These are phyloP conservation scores for Drosophila setosimentum DNA, from an alignment of 2,888 invertebrate species.

Conservation along the genomic window DNA sequence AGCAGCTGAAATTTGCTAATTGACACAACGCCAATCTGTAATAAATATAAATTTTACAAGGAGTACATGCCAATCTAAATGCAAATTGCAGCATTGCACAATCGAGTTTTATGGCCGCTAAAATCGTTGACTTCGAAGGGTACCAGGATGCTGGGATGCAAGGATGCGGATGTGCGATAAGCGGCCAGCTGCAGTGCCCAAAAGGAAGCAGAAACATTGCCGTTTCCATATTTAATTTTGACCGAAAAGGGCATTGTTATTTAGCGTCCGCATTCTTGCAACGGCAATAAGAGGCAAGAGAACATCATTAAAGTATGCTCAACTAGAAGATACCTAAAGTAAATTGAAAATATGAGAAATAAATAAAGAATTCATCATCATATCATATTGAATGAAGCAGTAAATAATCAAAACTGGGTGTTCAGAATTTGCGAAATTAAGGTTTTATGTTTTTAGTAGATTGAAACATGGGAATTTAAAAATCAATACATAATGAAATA, in stretches of 20 bases:
- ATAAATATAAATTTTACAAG: slow-evolving; percentile 20
- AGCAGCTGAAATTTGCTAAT: slow-evolving; percentile 41
- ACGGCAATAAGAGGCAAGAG: slow-evolving; percentile 8
- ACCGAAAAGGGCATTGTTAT: slow-evolving; percentile 41
- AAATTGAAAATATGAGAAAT: not conserved
- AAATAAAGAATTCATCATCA: not conserved
- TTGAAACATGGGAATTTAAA: not conserved
- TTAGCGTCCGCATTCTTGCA: slow-evolving; percentile 26
- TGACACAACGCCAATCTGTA: slow-evolving; percentile 31
- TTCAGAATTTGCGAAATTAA: not conserved
- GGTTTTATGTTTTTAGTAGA: no score
- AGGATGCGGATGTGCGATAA: slow-evolving; percentile 38
- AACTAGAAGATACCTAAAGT: slow-evolving; percentile 1
- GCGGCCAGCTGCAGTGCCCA: slow-evolving; percentile 22
- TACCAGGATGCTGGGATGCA: slow-evolving; percentile 14
- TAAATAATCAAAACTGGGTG: not conserved
- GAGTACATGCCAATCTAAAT: slow-evolving; percentile 66
- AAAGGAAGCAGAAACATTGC: slow-evolving; percentile 30
- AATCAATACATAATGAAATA: not conserved
- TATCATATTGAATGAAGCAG: not conserved
- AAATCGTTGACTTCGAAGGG: slow-evolving; percentile 28
- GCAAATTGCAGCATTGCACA: slow-evolving; percentile 65
- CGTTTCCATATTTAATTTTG: slow-evolving; percentile 58
- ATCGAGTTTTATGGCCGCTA: slow-evolving; percentile 52
- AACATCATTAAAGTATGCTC: not conserved